These are phyloP conservation scores for Perognathus longimembris DNA, from an alignment of 2,113 vertebrate species.

Conservation along the genomic window DNA sequence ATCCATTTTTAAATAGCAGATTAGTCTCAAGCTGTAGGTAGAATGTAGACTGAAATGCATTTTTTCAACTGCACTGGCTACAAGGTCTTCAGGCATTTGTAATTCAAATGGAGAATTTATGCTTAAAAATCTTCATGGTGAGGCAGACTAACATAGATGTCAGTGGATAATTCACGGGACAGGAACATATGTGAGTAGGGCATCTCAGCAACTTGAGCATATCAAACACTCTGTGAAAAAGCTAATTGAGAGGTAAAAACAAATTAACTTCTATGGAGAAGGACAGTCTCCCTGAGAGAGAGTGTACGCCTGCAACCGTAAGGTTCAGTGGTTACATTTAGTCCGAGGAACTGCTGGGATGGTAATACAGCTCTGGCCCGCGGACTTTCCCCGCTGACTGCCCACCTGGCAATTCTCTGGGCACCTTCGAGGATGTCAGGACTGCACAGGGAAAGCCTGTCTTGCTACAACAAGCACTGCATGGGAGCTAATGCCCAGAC, in stretches of 20 bases:
- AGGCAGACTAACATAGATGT: conserved; percentile 75
- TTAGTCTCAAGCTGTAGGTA: not conserved
- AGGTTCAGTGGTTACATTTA: conserved; percentile 77
- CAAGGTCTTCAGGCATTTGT: conserved; percentile 35
- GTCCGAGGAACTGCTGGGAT: conserved; percentile 68
- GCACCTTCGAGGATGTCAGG: conserved; percentile 69
- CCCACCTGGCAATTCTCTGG: conserved; percentile 81
- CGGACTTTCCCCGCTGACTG: conserved; percentile 76
- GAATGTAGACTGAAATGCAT: not conserved
- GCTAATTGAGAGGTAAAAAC: conserved; percentile 86
- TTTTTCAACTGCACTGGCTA: conserved; percentile 16
- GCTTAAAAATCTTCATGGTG: conserved; percentile 4
- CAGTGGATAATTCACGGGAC: conserved; percentile 64
- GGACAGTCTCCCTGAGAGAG: conserved; percentile 78
- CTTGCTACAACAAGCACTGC: conserved; percentile 59
- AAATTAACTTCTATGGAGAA: conserved; percentile 80
- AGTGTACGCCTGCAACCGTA: conserved; percentile 29
- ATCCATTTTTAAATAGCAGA: conserved; percentile 22
- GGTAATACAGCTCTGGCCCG: conserved; percentile 65
- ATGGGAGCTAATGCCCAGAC: conserved; percentile 57
- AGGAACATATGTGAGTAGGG: conserved; percentile 70
- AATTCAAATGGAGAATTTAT: conserved; percentile 46
- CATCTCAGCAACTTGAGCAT: conserved; percentile 72
- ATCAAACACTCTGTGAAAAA: conserved; percentile 78
- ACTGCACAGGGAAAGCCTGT: conserved; percentile 51